Evolutionary conservation across 2,113 vertebrate species (phyloP), one percentile per base, ranked within the genome.

Genomic region (Gasterosteus nipponicus): DNA sequence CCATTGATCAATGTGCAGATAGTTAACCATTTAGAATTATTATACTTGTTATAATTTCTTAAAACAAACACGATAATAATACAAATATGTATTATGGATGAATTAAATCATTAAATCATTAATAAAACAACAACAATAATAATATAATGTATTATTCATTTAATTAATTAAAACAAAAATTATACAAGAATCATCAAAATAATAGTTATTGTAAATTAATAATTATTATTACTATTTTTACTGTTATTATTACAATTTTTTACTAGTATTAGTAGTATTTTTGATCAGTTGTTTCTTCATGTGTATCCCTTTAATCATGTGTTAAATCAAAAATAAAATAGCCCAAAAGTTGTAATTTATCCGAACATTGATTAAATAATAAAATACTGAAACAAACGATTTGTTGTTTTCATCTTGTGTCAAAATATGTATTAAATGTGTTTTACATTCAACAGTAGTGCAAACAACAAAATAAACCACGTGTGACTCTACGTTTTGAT

Each of bases 331-430:
- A 46, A 9, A 53, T 51, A 53, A 5, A 16, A 46, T 9, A 53
- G n/a, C 14, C 42, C 12, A 44, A 8, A 8, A 9, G 2, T 3
- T 0, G 2, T 54, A 2, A 58, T 64, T 79, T 41, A 9, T 59
- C 35, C 38, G 31, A 70, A 66, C 16, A 64, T 87, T 82, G 86
- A 87, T 78, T 87, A 18, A 38, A 54, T 44, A 69, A 69, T 67
- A 73, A 83, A 85, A 77, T 62, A 35, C 44, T n/a, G 6, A 16
- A 42, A 71, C 41, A 65, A 8, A 18, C 46, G 18, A 26, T n/a
- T n/a, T 4, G 29, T 16, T 42, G 8, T 44, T 75, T 71, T 59
- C 41, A 54, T 38, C 4, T 39, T 19, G 7, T 49, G 57, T 49
- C 68, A 81, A 87, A 64, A 78, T 72, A 77, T 38, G 4, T 3